Conservation (phyloP, 2,113 vertebrate genomes). For the Machaerirhynchus nigripectus region DNA sequence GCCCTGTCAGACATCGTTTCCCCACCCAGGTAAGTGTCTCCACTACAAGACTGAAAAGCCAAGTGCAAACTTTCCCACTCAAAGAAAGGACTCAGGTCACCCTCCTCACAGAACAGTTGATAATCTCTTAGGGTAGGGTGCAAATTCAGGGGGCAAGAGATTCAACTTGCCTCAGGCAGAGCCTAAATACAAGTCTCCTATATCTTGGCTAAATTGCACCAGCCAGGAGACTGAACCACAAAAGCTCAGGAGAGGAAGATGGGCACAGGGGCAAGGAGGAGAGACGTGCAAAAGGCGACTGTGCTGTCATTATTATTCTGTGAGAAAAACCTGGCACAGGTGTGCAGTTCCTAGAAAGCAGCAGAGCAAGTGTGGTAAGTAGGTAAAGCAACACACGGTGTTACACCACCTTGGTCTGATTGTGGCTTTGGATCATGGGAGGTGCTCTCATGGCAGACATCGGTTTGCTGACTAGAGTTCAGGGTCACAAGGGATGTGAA, state of each 20-base stretch:
- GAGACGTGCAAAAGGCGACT: background rate
- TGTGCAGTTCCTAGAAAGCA: slow-evolving; percentile 28
- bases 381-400: background rate
- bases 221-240: background rate
- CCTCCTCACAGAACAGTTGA: background rate
- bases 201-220: background rate
- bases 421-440: background rate
- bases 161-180: slow-evolving; percentile 7
- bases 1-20: background rate
- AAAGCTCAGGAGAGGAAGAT: background rate
- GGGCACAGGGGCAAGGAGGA: background rate
- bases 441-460: slow-evolving; percentile 19
- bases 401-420: slow-evolving; percentile 1
- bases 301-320: background rate
- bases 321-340: background rate
- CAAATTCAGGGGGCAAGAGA: background rate
- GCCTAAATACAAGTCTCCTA: background rate
- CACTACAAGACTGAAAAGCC: background rate
- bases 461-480: slow-evolving; percentile 22
- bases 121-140: background rate
- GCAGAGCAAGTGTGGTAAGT: background rate
- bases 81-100: background rate
- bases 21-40: background rate
- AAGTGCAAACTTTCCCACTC: background rate
- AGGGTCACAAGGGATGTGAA: background rate